Evolutionary conservation across 2,113 vertebrate genomes (phyloP).

Genomic region (Catharus minimus): DNA sequence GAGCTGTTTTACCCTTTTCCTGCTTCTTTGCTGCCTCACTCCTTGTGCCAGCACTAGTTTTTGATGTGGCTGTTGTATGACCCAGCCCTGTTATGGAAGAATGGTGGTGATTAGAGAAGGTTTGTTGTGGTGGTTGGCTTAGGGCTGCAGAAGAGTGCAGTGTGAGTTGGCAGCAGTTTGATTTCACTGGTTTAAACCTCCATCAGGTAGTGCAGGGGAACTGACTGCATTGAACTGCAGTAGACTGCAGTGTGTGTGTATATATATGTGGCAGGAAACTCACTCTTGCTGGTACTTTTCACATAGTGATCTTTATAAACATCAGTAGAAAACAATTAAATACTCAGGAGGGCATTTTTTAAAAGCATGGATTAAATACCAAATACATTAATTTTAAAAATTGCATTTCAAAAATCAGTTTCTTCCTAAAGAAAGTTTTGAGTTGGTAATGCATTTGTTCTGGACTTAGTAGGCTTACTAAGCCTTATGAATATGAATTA

Average conservation of each 20-base stretch:
- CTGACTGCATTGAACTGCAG: neutral
- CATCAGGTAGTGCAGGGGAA: neutral
- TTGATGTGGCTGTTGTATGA: neutral
- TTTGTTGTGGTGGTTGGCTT: neutral
- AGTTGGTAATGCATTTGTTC: neutral
- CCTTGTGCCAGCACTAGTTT: neutral
- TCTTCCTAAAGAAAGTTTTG: neutral
- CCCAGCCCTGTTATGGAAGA: neutral
- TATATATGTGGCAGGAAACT: neutral
- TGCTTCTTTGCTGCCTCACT: neutral
- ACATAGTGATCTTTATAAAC: neutral
- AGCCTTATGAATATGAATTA: neutral
- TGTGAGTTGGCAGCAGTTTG: neutral
- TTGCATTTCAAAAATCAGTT: neutral
- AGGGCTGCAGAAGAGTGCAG: neutral
- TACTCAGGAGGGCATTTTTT: neutral
- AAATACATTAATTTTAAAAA: neutral
- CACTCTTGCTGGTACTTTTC: neutral
- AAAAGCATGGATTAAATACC: neutral
- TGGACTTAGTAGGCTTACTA: neutral
- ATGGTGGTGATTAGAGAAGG: neutral
- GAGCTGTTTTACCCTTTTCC: neutral
- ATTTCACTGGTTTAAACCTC: neutral
- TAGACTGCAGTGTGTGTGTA: neutral
- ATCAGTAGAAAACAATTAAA: neutral